Evolutionary conservation across 2,797 vertebrate species (phyloP).

Genomic region (Danio choprae): DNA sequence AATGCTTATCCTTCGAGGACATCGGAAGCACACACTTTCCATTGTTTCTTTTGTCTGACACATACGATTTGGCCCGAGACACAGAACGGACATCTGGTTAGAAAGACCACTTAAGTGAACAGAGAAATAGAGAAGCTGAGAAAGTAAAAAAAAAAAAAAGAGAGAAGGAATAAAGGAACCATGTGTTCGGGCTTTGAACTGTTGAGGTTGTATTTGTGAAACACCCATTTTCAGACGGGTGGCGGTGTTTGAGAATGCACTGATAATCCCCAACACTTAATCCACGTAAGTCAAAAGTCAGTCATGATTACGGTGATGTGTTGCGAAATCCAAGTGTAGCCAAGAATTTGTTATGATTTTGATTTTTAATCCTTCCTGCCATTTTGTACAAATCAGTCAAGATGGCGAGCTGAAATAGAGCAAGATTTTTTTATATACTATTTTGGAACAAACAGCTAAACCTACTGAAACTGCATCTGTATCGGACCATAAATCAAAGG

Average conservation of each 20-base stretch:
- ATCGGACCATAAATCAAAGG: background rate
- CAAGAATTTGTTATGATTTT: slow-evolving; percentile 20
- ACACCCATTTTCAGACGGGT: slow-evolving; percentile 29
- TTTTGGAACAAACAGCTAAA: slow-evolving; percentile 16
- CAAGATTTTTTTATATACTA: background rate
- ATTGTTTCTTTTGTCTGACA: slow-evolving; percentile 54
- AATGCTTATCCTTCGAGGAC: slow-evolving; percentile 59
- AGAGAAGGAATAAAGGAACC: background rate
- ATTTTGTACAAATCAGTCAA: slow-evolving; percentile 18
- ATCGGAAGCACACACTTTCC: slow-evolving; percentile 63
- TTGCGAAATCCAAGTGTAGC: background rate
- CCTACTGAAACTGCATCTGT: background rate
- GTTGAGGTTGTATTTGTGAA: slow-evolving; percentile 15
- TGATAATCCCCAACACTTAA: slow-evolving; percentile 20
- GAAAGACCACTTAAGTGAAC: slow-evolving; percentile 47
- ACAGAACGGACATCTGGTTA: slow-evolving; percentile 47
- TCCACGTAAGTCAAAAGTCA: slow-evolving; percentile 19
- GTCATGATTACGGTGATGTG: slow-evolving; percentile 13
- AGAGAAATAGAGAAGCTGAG: slow-evolving; percentile 34
- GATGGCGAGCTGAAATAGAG: background rate
- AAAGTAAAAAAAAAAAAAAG: background rate
- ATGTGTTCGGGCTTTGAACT: slow-evolving; percentile 31
- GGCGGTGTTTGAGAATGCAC: slow-evolving; percentile 32
- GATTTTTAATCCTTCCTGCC: slow-evolving; percentile 23
- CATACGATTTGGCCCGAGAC: slow-evolving; percentile 44